A percentile compares a stretch with the other conserved stretches of the same genome.
Evolutionary conservation across 2,797 vertebrate species (phyloP).

Genomic region (Decapterus maruadsi): DNA sequence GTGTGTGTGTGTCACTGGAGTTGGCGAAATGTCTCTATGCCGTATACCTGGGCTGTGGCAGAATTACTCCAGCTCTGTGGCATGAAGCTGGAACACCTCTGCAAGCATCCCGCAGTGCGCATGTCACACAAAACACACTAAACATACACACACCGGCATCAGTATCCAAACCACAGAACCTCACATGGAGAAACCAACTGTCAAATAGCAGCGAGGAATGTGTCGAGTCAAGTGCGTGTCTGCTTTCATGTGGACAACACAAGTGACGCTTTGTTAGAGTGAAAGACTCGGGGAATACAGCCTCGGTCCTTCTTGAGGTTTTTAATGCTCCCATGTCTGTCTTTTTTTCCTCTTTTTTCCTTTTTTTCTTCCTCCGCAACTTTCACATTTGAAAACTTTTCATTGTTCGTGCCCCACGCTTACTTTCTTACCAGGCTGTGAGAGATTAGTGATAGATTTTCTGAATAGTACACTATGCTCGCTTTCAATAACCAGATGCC

Average conservation of each 20-base stretch:
- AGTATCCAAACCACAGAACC: conserved; percentile 55
- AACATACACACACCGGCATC: conserved; percentile 34
- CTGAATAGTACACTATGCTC: not conserved
- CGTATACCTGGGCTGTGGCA: conserved; percentile 5
- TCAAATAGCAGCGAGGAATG: conserved; percentile 62
- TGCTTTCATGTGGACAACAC: conserved; percentile 60
- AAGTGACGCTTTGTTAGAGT: conserved; percentile 65
- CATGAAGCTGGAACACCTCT: conserved; percentile 13
- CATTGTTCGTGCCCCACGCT: too few relatives aligned
- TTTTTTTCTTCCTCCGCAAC: too few relatives aligned
- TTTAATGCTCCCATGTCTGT: conserved; percentile 28
- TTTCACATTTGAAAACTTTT: conserved; percentile 12
- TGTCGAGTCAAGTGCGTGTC: conserved; percentile 51
- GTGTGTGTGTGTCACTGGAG: conserved; percentile 24
- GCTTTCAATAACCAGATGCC: conserved; percentile 21
- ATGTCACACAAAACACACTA: conserved; percentile 32
- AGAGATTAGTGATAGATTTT: not conserved
- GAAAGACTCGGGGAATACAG: conserved; percentile 37
- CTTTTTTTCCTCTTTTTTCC: not conserved
- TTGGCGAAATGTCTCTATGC: conserved; percentile 27
- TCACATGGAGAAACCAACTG: conserved; percentile 56
- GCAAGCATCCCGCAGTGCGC: conserved; percentile 11
- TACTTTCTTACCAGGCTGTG: not conserved
- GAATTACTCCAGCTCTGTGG: conserved; percentile 11
- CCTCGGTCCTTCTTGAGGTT: conserved; percentile 26